Base-by-base conservation (phyloP, 2,888 invertebrate species). In the Antitype chi region DNA sequence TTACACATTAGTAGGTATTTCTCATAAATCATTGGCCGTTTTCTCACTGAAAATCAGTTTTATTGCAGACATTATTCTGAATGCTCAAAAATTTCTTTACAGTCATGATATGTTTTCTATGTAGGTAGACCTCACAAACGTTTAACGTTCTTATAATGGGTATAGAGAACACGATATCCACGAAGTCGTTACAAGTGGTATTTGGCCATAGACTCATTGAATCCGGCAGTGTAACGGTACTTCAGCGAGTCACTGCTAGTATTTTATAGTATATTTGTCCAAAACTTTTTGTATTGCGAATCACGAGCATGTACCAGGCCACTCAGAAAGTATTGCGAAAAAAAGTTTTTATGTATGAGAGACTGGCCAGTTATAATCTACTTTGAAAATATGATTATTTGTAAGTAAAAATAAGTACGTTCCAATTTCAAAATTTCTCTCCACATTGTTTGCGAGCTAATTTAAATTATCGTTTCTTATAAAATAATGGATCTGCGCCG, bases 281-380 rank as follows among this genome's bases (percentile, higher is more conserved):
- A 38, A 76, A 62, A 62, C 62, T 76, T 80, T 84, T 85, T 80
- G 68, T 75, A 77, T 73, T n/a, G 43, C 70, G 67, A 69, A 78
- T 84, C 78, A 84, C 80, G 80, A 80, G 63, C 75, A 72, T 78
- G 67, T 86, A 83, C 73, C 76, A 74, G 71, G 76, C n/a, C n/a
- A n/a, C n/a, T n/a, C n/a, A n/a, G n/a, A n/a, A n/a, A n/a, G n/a
- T n/a, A n/a, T n/a, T n/a, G n/a, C n/a, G n/a, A n/a, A n/a, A n/a
- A n/a, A n/a, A n/a, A n/a, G n/a, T n/a, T n/a, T n/a, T n/a, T n/a
- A n/a, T n/a, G n/a, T n/a, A n/a, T n/a, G n/a, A n/a, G n/a, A n/a
- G n/a, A n/a, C n/a, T n/a, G n/a, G n/a, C n/a, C n/a, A n/a, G n/a
- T n/a, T n/a, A n/a, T n/a, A n/a, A n/a, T n/a, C n/a, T n/a, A n/a